A percentile compares a stretch with the other conserved stretches of the same genome.
These are phyloP conservation scores for Osmerus mordax DNA, from an alignment of 2,113 vertebrate genomes.

Conservation along the genomic window DNA sequence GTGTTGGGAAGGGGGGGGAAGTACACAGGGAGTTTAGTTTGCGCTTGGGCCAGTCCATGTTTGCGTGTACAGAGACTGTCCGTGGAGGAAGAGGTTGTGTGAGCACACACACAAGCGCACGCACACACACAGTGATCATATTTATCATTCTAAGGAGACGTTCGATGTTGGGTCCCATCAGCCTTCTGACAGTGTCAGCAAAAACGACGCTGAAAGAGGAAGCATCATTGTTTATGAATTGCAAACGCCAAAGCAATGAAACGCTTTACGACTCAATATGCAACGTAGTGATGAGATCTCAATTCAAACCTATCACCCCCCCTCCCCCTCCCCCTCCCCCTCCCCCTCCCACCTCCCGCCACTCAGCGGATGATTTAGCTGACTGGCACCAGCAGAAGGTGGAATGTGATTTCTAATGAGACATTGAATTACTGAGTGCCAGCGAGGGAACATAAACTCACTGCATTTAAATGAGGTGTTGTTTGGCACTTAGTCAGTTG, in stretches of 20 bases:
- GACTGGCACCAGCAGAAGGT: constrained; percentile 9
- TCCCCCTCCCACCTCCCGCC: neutral
- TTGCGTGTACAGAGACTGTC: too few species aligned
- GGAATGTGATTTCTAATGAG: constrained; percentile 40
- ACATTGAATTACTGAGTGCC: constrained; percentile 39
- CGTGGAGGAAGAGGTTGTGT: too few species aligned
- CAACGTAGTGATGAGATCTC: constrained; percentile 13
- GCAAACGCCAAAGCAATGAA: constrained; percentile 33
- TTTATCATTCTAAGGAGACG: constrained; percentile 9
- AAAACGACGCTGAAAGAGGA: constrained; percentile 25
- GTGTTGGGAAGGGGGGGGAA: neutral
- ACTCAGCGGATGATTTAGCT: constrained; percentile 21
- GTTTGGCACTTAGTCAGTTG: constrained; percentile 8
- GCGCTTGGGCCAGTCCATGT: too few species aligned
- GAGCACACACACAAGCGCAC: neutral
- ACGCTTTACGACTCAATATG: constrained; percentile 46
- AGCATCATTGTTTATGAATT: constrained; percentile 47
- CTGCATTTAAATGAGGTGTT: constrained; percentile 22
- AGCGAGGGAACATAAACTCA: constrained; percentile 27
- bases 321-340: neutral
- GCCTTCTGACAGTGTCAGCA: constrained; percentile 41
- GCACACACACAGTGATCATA: neutral
- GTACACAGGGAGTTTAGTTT: neutral
- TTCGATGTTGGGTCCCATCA: constrained; percentile 13
- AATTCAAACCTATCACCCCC: constrained; percentile 29